A percentile compares a stretch with the other conserved stretches of the same genome.
phyloP scores from a whole-genome alignment of 2,888 invertebrate species.

The Cistogaster globosa region DNA sequence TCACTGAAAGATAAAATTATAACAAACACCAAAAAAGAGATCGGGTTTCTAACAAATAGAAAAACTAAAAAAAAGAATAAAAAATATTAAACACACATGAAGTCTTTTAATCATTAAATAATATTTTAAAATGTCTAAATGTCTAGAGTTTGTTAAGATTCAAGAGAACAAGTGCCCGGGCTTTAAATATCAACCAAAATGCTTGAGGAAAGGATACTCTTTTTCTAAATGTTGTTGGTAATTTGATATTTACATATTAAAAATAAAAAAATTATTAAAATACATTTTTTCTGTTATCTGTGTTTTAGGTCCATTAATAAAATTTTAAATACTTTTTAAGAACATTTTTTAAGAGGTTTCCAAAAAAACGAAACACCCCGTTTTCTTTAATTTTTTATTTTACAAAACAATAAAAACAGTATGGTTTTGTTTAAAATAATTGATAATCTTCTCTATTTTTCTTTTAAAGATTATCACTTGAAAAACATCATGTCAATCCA shows the following conservation, averaged over 20 bases:
- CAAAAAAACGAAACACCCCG: neutral
- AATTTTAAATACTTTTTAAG: conserved; percentile 24
- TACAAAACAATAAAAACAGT: conserved; percentile 31
- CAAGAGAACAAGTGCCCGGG: conserved; percentile 52
- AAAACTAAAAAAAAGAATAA: neutral
- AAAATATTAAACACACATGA: neutral
- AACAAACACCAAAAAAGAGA: conserved; percentile 56
- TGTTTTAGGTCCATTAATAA: conserved; percentile 27
- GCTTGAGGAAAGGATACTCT: conserved; percentile 2
- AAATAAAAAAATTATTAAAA: conserved; percentile 46
- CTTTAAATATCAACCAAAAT: neutral
- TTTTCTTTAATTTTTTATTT: conserved; percentile 11
- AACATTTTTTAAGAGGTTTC: conserved; percentile 13
- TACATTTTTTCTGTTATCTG: conserved; percentile 36
- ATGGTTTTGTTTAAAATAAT: conserved; percentile 66
- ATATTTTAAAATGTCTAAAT: neutral
- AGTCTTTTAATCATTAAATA: neutral
- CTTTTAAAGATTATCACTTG: conserved; percentile 36
- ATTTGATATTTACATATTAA: conserved; percentile 59
- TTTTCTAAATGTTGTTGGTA: conserved; percentile 34
- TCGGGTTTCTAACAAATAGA: conserved; percentile 19
- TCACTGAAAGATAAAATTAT: conserved; percentile 49
- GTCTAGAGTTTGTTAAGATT: neutral
- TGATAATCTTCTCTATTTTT: conserved; percentile 64
- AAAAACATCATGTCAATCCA: conserved; percentile 21